These are phyloP conservation scores for Hyppa rectilinea DNA, from an alignment of 2,888 invertebrate genomes.

Conservation along the genomic window DNA sequence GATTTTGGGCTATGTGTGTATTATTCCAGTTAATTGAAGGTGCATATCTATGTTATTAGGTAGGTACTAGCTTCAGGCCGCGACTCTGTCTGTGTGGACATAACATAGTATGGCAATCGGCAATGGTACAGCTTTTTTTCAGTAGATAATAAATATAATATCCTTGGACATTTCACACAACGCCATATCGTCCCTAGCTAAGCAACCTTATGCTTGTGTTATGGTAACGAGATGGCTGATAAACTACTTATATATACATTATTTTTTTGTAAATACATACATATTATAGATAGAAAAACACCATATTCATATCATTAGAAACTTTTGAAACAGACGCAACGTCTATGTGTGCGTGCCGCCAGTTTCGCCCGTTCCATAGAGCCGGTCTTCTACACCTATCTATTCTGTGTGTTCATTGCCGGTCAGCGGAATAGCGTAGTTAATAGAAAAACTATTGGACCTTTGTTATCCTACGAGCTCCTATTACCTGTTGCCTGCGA, in stretches of 20 bases:
- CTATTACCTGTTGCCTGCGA: constrained; percentile 38
- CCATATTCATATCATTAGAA: too few species aligned
- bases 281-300: too few species aligned
- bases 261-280: too few species aligned
- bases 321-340: not conserved
- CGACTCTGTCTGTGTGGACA: too few species aligned
- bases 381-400: constrained; percentile 9
- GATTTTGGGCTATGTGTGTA: not conserved
- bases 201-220: too few species aligned
- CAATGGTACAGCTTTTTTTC: not conserved
- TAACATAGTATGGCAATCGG: not conserved
- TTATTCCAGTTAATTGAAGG: not conserved
- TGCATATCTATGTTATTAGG: not conserved
- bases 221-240: too few species aligned
- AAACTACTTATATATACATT: too few species aligned
- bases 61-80: not conserved
- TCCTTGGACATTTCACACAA: too few species aligned
- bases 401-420: constrained; percentile 26
- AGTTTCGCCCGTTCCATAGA: not conserved
- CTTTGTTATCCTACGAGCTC: constrained; percentile 39
- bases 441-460: constrained; percentile 52
- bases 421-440: constrained; percentile 55
- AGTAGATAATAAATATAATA: too few species aligned
- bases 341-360: not conserved
- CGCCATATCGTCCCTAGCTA: too few species aligned